Evolutionary conservation across 2,797 vertebrate genomes (phyloP), one percentile per base, ranked within the genome.

Genomic region (Triplophysa bombifrons): DNA sequence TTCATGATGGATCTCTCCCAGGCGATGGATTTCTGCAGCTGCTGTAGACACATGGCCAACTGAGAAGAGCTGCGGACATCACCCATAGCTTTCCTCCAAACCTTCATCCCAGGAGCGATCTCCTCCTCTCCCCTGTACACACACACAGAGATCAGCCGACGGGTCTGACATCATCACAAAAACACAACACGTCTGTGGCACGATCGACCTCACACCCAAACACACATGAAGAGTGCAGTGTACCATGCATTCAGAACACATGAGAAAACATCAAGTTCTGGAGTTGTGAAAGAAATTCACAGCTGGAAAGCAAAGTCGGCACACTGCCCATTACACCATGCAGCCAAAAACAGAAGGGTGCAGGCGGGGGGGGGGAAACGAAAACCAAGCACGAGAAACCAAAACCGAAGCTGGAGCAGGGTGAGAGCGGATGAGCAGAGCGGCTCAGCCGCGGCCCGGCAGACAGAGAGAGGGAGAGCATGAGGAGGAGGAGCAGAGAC

Each of bases 1-100:
- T 99, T 99, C 98, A 99, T 99, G 92, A 99, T 99, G 82, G 98
- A 99, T 89, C 98, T 95, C 92, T 99, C 98, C 98, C 98, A 99
- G 76, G 98, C 98, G 84, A 99, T 98, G 74, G 97, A 97, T 93
- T 98, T 99, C 95, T 99, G 97, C 85, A 99, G 93, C 82, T 99
- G 98, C 92, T 99, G 98, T 89, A 99, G 94, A 85, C 98, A 99
- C 92, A 99, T 96, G 88, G 97, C 96, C 89, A 99, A 91, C 93
- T 99, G 98, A 69, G 97, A 97, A 65, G 97, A 98, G 84, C 96
- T 99, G 60, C 95, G 94, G 2, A 97, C 96, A 90, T 98, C 97
- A 74, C 91, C 93, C 84, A 99, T 89, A 34, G 97, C 98, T 91
- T 94, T 98, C 91, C 98, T 94, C 98, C 98, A 99, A 74, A 98